Percentiles rank a stretch among this genome's conserved stretches.
These are phyloP conservation scores for Tipula helvola DNA, from an alignment of 2,888 invertebrate species.

Conservation along the genomic window DNA sequence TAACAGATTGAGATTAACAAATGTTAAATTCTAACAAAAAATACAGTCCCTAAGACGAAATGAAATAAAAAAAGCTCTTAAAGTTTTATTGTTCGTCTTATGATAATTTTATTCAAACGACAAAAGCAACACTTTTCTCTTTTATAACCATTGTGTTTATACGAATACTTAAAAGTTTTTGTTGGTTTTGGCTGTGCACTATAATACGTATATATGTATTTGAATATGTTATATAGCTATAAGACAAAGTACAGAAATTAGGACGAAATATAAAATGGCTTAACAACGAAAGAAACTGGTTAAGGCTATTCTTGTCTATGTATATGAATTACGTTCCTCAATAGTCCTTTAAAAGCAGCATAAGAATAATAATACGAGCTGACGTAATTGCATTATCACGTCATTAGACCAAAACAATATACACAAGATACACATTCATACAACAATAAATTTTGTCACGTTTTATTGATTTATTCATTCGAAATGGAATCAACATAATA, in stretches of 20 bases:
- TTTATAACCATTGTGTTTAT: background rate
- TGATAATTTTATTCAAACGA: background rate
- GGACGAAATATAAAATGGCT: too few relatives aligned
- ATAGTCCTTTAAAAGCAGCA: background rate
- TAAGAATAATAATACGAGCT: background rate
- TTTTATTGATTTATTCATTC: background rate
- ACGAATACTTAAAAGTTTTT: background rate
- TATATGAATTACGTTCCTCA: background rate
- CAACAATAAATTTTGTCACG: background rate
- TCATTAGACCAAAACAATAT: background rate
- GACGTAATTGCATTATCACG: background rate
- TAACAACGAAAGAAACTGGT: too few relatives aligned
- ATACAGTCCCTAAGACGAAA: background rate
- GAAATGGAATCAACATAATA: background rate
- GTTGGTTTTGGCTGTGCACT: background rate
- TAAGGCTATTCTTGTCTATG: background rate
- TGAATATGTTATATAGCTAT: background rate
- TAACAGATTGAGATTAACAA: background rate
- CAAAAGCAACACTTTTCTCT: background rate
- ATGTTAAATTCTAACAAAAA: background rate
- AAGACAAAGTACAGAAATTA: background rate
- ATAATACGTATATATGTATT: background rate
- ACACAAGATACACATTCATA: background rate
- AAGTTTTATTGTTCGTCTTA: background rate
- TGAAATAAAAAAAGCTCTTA: background rate